phyloP scores from a whole-genome alignment of 1,140 invertebrate species.

The Camponotus pennsylvanicus region DNA sequence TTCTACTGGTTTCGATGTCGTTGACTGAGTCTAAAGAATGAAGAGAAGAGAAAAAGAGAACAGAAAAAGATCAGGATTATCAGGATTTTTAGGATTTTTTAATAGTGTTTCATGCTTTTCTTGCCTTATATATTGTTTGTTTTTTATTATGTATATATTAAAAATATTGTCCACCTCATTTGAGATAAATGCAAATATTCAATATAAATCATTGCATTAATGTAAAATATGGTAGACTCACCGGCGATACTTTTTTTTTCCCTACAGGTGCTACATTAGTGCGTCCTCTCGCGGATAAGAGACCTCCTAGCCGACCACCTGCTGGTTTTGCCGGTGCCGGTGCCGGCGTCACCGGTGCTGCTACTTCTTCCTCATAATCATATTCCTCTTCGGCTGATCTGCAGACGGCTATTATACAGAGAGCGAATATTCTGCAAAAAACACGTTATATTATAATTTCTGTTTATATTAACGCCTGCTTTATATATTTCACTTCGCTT shows the following conservation, averaged over 20 bases:
- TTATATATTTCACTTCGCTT: not conserved
- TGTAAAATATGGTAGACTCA: slow-evolving; percentile 38
- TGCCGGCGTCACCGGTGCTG: slow-evolving; percentile 75
- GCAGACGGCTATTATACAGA: slow-evolving; percentile 74
- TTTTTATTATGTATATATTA: too few relatives aligned
- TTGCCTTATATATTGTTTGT: too few relatives aligned
- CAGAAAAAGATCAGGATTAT: not conserved
- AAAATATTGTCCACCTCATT: too few relatives aligned
- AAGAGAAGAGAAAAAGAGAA: not conserved
- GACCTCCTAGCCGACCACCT: slow-evolving; percentile 72
- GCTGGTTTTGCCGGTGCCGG: slow-evolving; percentile 65
- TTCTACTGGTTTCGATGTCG: slow-evolving; percentile 78
- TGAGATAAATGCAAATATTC: too few relatives aligned
- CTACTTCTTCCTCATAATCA: slow-evolving; percentile 78
- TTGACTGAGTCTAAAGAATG: slow-evolving; percentile 70
- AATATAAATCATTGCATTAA: not conserved
- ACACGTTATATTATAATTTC: not conserved
- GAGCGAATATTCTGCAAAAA: slow-evolving; percentile 76
- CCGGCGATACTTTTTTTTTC: slow-evolving; percentile 71
- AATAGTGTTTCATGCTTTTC: too few relatives aligned
- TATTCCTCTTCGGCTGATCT: slow-evolving; percentile 79
- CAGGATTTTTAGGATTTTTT: not conserved
- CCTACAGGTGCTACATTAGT: slow-evolving; percentile 60
- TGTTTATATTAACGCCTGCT: not conserved
- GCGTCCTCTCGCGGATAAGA: slow-evolving; percentile 76